phyloP scores from a whole-genome alignment of 1,140 invertebrate genomes.

The Probaryconus sp. region DNA sequence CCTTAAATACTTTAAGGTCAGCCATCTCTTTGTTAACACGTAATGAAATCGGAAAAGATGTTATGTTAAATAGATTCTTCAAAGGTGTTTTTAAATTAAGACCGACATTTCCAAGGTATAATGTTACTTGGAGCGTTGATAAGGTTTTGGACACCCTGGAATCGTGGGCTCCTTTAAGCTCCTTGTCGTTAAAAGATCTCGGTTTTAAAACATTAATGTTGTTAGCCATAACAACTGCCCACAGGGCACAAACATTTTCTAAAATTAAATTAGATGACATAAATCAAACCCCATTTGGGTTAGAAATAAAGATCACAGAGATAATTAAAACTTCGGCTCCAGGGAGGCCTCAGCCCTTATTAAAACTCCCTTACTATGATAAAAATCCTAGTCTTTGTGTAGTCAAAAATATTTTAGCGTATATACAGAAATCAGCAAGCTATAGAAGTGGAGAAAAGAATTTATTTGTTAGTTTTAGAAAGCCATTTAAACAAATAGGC shows the following conservation, averaged over 20 bases:
- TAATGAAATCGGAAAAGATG: constrained; percentile 6
- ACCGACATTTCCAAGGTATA: constrained; percentile 8
- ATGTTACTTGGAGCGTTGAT: constrained; percentile 5
- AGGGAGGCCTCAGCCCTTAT: neutral
- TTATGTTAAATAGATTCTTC: constrained; percentile 4
- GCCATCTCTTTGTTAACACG: constrained; percentile 1
- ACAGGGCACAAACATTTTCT: constrained; percentile 10
- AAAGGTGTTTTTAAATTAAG: constrained; percentile 4
- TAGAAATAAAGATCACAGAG: neutral
- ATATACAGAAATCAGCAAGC: constrained; percentile 5
- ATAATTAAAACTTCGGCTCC: constrained; percentile 10
- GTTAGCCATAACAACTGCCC: constrained; percentile 6
- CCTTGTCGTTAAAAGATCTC: constrained; percentile 8
- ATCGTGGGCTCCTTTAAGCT: constrained; percentile 5
- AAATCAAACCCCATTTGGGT: neutral
- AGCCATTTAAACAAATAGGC: constrained; percentile 46
- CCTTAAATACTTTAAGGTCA: constrained; percentile 5
- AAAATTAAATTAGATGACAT: constrained; percentile 5
- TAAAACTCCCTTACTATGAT: neutral
- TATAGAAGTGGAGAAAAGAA: constrained; percentile 1
- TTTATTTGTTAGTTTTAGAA: constrained; percentile 53
- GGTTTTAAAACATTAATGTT: constrained; percentile 10
- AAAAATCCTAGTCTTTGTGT: constrained; percentile 7
- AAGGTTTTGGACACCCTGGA: constrained; percentile 11
- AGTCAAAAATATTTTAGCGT: neutral